A percentile compares a stretch with the other conserved stretches of the same genome.
phyloP scores from a whole-genome alignment of 1,140 invertebrate genomes.

The Drosophila saltans region DNA sequence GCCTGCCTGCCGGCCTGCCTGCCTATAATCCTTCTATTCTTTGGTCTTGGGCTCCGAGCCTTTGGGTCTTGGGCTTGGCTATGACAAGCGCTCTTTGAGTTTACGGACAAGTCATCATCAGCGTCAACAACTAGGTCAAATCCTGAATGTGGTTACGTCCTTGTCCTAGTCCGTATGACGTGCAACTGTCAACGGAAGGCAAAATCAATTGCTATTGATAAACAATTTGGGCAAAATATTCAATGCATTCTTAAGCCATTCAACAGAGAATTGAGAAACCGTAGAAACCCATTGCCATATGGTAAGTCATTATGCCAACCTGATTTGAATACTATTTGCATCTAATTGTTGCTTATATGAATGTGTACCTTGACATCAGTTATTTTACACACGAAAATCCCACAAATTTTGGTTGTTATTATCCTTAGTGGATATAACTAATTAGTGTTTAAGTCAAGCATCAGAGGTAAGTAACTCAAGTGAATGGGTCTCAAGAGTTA shows the following conservation, averaged over 20 bases:
- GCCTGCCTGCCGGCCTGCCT: too few species aligned
- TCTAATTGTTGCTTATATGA: not conserved
- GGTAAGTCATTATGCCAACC: conserved; percentile 2
- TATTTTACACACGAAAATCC: not conserved
- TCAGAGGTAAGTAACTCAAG: too few species aligned
- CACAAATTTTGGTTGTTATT: not conserved
- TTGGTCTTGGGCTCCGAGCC: not conserved
- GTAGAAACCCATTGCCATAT: not conserved
- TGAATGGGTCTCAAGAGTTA: too few species aligned
- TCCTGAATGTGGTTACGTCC: conserved; percentile 29
- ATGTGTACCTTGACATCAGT: not conserved
- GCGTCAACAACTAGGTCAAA: conserved; percentile 61
- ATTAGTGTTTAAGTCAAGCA: not conserved
- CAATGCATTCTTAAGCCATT: conserved; percentile 46
- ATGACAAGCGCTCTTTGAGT: conserved; percentile 61
- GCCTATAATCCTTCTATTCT: too few species aligned
- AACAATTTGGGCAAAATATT: conserved; percentile 49
- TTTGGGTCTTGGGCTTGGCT: conserved; percentile 32
- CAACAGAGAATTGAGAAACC: not conserved
- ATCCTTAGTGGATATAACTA: not conserved
- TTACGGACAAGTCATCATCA: conserved; percentile 31
- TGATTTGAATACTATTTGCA: conserved; percentile 9
- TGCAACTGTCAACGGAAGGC: conserved; percentile 62
- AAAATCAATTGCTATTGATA: conserved; percentile 53
- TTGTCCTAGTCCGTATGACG: conserved; percentile 60